Base-by-base conservation (phyloP, 2,113 vertebrate genomes). In the Platichthys stellatus region DNA sequence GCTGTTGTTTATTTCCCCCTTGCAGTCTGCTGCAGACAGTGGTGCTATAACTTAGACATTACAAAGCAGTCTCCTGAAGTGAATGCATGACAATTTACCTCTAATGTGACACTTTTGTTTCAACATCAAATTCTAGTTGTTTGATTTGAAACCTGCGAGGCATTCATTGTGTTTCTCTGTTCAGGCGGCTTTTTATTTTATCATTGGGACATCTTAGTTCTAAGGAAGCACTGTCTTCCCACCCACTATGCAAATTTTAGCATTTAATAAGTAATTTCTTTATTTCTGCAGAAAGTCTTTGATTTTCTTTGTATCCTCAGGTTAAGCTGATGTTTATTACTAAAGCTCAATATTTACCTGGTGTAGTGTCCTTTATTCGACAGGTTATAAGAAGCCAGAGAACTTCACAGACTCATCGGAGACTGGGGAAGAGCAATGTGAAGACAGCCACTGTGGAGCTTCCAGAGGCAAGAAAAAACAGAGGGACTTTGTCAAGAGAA, bases 401-500 rank as follows among this genome's bases (percentile, higher is more conserved):
- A 76, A 65, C 59, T 74, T 12, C 12, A 71, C 31, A 23, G 66
- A 65, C 38, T 79, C 79, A 40, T 71, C 67, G 58, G 84, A 81
- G 60, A 69, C 14, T 11, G 57, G 13, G 12, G 76, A 78, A 51
- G 83, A 85, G 47, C 60, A 45, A 26, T 54, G 85, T 78, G 70
- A 86, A 76, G 3, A 66, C 84, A 90, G 86, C 73, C 83, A 65
- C 38, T 47, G 17, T 72, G 74, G 60, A 61, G 65, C 76, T 74
- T 70, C 60, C 60, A 90, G 76, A 80, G 83, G 64, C 85, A 95
- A 93, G 89, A 91, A 59, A 64, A 93, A 65, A 86, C 92, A 94
- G 59, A 93, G 95, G 71, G 90, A 97, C 93, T 98, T 97, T 90
- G 92, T 98, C 89, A 96, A 93, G 89, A 96, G 94, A 90, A 98